Base-by-base conservation (phyloP, 2,113 vertebrate genomes). In the Parotia lawesii region DNA sequence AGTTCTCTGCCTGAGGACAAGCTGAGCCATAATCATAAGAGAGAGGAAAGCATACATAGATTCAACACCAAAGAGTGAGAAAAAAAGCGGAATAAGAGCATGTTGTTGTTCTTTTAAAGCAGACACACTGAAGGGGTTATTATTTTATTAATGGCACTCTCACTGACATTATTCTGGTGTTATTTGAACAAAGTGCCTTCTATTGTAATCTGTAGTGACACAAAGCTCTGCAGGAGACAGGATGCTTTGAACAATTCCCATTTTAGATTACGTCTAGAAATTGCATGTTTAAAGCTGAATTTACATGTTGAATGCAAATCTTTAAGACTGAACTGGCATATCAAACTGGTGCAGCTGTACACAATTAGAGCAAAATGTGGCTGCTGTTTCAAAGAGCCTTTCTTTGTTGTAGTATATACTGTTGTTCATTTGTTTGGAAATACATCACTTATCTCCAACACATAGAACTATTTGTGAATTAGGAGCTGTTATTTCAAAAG, bases 61-160 rank as follows among this genome's bases (percentile, higher is more conserved):
- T 75, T 70, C 56, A 84, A 75, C 48, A 91, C 7, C 8, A 23
- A 92, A 75, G 87, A 80, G 7, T 64, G 29, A 90, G 56, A 58
- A 83, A 48, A 13, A 12, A 92, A 89, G 4, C 15, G 77, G 40
- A 85, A 81, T 40, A 87, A 64, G 22, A 76, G 8, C 10, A 57
- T 60, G 25, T 25, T 78, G 47, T 27, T 91, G 44, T 48, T 92
- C 21, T 77, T 96, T 78, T 72, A 87, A 90, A 76, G 28, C 10
- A 90, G 80, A 73, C 58, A 92, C 14, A 80, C 17, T 56, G 58
- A 91, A 81, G 44, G 15, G 65, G 65, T 86, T 94, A 93, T 94
- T 95, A 90, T 94, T 95, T 93, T 95, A 93, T 95, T 97, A 95
- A 87, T 85, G 37, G 48, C 82, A 31, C 31, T 90, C 74, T 93